Base-by-base conservation (phyloP, 2,797 vertebrate genomes). In the Enteromius viviparus region DNA sequence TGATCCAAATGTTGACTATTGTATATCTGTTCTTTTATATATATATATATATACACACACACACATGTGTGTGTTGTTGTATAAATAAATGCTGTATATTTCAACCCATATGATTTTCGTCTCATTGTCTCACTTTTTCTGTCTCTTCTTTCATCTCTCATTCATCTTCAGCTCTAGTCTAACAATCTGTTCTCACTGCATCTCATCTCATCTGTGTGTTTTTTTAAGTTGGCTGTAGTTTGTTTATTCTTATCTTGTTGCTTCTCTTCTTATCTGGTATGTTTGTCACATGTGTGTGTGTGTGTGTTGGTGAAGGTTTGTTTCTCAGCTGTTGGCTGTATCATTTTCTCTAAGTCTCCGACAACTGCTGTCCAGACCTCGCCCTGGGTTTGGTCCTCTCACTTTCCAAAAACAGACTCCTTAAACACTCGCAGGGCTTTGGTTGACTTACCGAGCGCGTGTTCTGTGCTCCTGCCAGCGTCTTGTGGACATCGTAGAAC, bases 341-440 rank as follows among this genome's bases (percentile, higher is more conserved):
- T 88, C 82, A 72, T 85, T 88, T 88, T 86, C 87, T 85, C 81
- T 81, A 47, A 60, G 49, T 84, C 83, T 85, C 81, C 45, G 64
- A 86, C 85, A 88, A 86, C 87, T 88, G 86, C 69, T 74, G 80
- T 72, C 68, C 85, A 84, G 76, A 86, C 87, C 86, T 87, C 82
- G 70, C 82, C 86, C 81, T 71, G 66, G 66, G 79, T 40, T 60
- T 32, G 34, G 58, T 37, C 76, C 71, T 88, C 83, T 86, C 85
- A 49, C 83, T 86, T 85, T 88, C 85, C 85, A 83, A 76, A 86
- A 85, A 79, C 82, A 86, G 75, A 80, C 69, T 17, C 49, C 74
- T 81, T 71, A 72, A 66, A 75, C 71, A 42, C 72, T 68, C 62
- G 15, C 3, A 4, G 62, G 80, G 51, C 62, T 68, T 76, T 68